Evolutionary conservation across 2,113 vertebrate genomes (phyloP), one percentile per base, ranked within the genome.

Genomic region (Podilymbus podiceps): DNA sequence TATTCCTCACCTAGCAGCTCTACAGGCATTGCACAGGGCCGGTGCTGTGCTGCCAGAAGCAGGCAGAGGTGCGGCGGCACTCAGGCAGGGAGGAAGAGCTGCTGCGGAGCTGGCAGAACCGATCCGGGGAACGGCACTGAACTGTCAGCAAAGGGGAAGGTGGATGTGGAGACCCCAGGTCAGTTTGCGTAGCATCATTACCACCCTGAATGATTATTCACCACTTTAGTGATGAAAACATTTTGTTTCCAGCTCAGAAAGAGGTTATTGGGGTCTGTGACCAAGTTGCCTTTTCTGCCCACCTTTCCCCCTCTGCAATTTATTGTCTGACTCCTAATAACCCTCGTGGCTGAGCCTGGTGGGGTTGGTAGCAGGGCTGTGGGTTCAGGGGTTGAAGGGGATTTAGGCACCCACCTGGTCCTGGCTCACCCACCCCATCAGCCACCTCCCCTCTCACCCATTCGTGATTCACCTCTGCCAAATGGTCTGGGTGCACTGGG

Each of bases 221-320:
- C 44, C 64, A 40, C 42, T 21, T 82, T 69, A 69, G 40, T 30
- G 28, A 30, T 42, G 28, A 64, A 25, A 55, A 82, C 22, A 27
- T 59, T 55, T 88, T 52, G n/a, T 30, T 88, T 96, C 82, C 72
- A 88, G 71, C 66, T 94, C 55, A 91, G 60, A 85, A 84, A 77
- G 40, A 20, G 81, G 38, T 90, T 59, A 46, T 8, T 87, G 68
- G 53, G 15, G 15, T 69, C 56, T 87, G 58, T 68, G 91, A 77
- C 63, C 35, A 80, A 75, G 35, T 59, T 84, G 55, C 35, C 62
- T 87, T 64, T 92, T 68, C 64, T n/a, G 33, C 30, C 88, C 53
- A 40, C 62, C 31, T 83, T 95, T 67, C 5, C 40, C 60, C 28
- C 25, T 78, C 66, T 86, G 35, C 67, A 71, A 0, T 60, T 97